Conservation (phyloP, 2,888 invertebrate species). For the Alitta virens region DNA sequence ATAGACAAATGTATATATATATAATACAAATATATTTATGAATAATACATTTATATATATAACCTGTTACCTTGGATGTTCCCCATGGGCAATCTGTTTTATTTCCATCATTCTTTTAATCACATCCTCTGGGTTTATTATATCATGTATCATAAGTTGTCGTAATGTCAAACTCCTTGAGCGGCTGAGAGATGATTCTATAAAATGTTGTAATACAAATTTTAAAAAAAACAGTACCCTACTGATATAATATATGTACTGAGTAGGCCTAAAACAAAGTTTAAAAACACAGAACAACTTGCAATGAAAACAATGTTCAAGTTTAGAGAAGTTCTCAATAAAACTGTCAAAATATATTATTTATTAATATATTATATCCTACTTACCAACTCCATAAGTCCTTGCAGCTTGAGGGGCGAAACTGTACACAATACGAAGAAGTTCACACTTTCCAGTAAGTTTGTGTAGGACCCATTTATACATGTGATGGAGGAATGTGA, state of each 20-base stretch:
- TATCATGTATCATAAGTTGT: constrained; percentile 68
- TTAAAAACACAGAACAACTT: no score
- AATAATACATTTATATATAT: no score
- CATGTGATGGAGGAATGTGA: constrained; percentile 65
- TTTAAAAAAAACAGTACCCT: no score
- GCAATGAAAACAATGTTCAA: no score
- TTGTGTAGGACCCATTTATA: constrained; percentile 85
- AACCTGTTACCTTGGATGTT: constrained; percentile 69
- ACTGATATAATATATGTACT: no score
- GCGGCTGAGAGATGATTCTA: constrained; percentile 70
- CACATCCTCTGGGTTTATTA: constrained; percentile 65
- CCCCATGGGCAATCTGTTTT: constrained; percentile 75
- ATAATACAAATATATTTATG: no score
- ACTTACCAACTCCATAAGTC: constrained; percentile 14
- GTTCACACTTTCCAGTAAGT: constrained; percentile 84
- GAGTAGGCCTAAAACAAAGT: no score
- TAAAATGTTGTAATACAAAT: no score
- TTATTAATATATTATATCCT: not conserved
- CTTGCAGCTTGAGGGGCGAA: not conserved
- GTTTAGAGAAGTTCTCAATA: no score
- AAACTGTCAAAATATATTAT: no score
- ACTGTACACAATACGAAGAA: constrained; percentile 89
- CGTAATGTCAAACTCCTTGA: constrained; percentile 71
- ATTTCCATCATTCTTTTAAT: constrained; percentile 71
- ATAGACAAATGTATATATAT: no score